Percentiles rank a stretch among this genome's conserved stretches.
Conservation (phyloP, 2,797 vertebrate genomes). For the Clarias laeviceps region DNA sequence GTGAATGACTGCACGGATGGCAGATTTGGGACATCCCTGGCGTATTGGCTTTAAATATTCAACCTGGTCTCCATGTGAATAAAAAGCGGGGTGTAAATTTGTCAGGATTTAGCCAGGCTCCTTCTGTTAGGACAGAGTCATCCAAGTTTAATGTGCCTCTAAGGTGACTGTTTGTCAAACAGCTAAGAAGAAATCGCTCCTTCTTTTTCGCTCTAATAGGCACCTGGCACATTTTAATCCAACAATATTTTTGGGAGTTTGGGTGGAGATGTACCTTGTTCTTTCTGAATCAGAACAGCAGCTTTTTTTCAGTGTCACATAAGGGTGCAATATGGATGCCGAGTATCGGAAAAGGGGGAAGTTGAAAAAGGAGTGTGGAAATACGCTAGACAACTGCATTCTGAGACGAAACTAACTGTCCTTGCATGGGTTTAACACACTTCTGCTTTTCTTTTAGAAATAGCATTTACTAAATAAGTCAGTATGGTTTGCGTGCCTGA, state of each 20-base stretch:
- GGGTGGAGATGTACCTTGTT: slow-evolving; percentile 4
- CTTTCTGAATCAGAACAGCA: not conserved
- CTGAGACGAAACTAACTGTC: not conserved
- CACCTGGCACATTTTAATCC: slow-evolving; percentile 33
- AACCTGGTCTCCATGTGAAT: slow-evolving; percentile 14
- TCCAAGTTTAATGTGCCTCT: slow-evolving; percentile 53
- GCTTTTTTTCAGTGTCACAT: not conserved
- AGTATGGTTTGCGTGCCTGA: not conserved
- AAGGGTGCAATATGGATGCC: not conserved
- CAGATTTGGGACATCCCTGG: slow-evolving; percentile 22
- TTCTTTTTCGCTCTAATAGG: slow-evolving; percentile 34
- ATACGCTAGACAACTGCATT: not conserved
- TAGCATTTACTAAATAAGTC: not conserved
- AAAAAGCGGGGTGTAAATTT: slow-evolving; percentile 19
- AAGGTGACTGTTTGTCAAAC: slow-evolving; percentile 37
- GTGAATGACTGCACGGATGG: slow-evolving; percentile 20
- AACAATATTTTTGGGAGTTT: slow-evolving; percentile 1
- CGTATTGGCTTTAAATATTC: slow-evolving; percentile 35
- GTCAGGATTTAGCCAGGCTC: slow-evolving; percentile 31
- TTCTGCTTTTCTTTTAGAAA: not conserved
- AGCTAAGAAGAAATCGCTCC: slow-evolving; percentile 9
- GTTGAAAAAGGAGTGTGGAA: not conserved
- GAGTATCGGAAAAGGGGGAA: not conserved
- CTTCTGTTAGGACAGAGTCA: slow-evolving; percentile 22
- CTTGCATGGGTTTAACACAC: not conserved